phyloP scores from a whole-genome alignment of 2,888 invertebrate genomes.

The Nasonovia ribisnigri region DNA sequence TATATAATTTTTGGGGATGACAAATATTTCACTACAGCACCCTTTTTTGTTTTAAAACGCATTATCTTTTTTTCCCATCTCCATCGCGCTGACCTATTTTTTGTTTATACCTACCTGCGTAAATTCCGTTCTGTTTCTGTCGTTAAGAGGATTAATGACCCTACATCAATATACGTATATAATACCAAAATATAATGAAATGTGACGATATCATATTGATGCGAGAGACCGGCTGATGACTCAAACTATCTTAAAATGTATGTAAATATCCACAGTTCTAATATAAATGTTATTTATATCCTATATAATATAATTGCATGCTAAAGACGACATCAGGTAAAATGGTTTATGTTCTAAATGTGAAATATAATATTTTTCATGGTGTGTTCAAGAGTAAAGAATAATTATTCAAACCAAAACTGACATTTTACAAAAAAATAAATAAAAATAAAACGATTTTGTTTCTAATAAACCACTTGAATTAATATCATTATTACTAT shows the following conservation, averaged over 20 bases:
- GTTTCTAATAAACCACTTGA: neutral
- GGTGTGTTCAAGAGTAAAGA: neutral
- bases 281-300: neutral
- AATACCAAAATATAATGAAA: neutral
- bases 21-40: neutral
- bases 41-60: slow-evolving; percentile 6
- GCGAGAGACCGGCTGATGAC: neutral
- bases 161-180: slow-evolving; percentile 33
- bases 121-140: slow-evolving; percentile 33
- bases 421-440: neutral
- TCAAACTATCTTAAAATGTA: neutral
- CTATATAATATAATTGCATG: neutral
- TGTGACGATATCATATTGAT: neutral
- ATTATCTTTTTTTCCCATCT: neutral
- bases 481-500: neutral
- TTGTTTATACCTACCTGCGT: slow-evolving; percentile 15
- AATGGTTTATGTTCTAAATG: neutral
- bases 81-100: slow-evolving; percentile 19
- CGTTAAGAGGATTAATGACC: slow-evolving; percentile 51
- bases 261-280: neutral
- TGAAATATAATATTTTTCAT: slow-evolving; percentile 4
- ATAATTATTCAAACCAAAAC: neutral
- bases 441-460: neutral
- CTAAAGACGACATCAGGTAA: neutral
- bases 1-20: neutral